Evolutionary conservation across 2,888 invertebrate genomes (phyloP), one percentile per base, ranked within the genome.

Genomic region (Polylopha cassiicola): DNA sequence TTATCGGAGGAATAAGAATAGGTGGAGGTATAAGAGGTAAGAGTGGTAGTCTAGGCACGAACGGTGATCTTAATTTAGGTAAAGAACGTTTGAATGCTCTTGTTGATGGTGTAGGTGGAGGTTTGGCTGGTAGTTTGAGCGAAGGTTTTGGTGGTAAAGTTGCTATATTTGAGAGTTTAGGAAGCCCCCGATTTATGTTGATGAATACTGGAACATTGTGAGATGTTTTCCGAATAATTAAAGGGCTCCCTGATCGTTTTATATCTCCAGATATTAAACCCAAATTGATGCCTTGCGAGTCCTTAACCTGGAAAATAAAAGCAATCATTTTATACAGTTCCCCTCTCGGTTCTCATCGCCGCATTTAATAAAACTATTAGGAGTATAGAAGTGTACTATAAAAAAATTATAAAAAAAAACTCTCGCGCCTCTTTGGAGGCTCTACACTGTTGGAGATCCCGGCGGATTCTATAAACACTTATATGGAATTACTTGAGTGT

Each of bases 251-350:
- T 2, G 50, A 33, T 3, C 53, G 55, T 39, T 65, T 73, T 6
- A 57, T 26, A 21, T 78, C 73, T 7, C 68, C 68, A 2, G 70
- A 53, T 11, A 73, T 55, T 3, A 73, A 55, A 1, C 70, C 73
- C 0, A 69, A 37, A 22, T 70, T 64, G 2, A 69, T 18, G 11
- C 55, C 41, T 6, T 47, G 20, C 3, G 53, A 39, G 18, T 43
- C 18, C 3, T 58, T 44, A 5, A 61, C 39, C 73, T 75, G 69
- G 21, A 63, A 64, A 14, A 21, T n/a, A 23, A 33, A 21, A 11
- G 9, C 20, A 28, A 18, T 28, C 1, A 15, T 20, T 31, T 34
- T 21, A 9, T 2, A 10, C 16, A 31, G 0, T 26, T 26, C 9
- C n/a, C n/a, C n/a, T n/a, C n/a, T n/a, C n/a, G n/a, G n/a, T n/a